These are phyloP conservation scores for Eupithecia subumbrata DNA, from an alignment of 2,888 invertebrate genomes.

Conservation along the genomic window DNA sequence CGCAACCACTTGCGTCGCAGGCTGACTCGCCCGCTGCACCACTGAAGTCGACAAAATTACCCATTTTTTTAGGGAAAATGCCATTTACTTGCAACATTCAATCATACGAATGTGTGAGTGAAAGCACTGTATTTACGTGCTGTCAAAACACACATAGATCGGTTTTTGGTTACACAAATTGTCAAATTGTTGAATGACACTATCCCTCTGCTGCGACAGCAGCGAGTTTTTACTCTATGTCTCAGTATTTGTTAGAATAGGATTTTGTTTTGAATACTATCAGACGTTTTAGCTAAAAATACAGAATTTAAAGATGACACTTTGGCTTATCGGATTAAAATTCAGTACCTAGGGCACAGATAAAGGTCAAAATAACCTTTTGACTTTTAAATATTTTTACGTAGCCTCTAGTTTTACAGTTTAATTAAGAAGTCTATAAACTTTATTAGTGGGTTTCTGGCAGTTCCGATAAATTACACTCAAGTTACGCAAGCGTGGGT, in stretches of 20 bases:
- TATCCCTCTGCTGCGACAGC: no score
- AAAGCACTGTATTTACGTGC: no score
- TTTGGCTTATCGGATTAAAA: background rate
- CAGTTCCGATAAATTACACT: background rate
- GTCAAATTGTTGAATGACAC: no score
- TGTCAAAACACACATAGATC: no score
- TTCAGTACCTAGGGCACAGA: background rate
- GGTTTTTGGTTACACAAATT: no score
- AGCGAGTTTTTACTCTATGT: no score
- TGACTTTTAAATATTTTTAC: background rate
- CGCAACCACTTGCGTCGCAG: no score
- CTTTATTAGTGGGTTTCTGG: background rate
- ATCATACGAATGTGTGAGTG: no score
- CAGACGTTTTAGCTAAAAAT: background rate
- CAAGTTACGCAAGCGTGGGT: background rate
- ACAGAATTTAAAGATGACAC: background rate
- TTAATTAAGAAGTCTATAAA: constrained; percentile 4
- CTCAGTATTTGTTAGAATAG: background rate
- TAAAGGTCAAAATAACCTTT: constrained; percentile 1
- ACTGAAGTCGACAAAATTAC: no score
- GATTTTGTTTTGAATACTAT: constrained; percentile 9
- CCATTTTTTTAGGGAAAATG: no score
- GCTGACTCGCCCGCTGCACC: no score
- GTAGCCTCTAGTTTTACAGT: background rate
- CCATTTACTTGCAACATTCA: no score